Base-by-base conservation (phyloP, 2,888 invertebrate species). In the Leucophora obtusa region DNA sequence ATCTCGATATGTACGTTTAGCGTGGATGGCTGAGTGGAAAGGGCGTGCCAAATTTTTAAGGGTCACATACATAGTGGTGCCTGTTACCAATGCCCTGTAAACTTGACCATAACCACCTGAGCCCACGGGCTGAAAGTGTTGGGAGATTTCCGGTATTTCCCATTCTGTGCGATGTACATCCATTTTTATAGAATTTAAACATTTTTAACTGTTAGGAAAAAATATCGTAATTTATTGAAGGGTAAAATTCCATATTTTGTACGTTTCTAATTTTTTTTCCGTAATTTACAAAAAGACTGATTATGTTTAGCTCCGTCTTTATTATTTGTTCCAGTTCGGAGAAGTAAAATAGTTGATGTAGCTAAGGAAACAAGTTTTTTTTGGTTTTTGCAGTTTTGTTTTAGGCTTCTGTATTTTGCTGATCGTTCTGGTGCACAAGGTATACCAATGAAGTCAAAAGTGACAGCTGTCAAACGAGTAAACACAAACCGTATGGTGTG, bases 31-130 rank as follows among this genome's bases (percentile, higher is more conserved):
- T 21, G 98, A 97, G 90, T 99, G 98, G 91, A 99, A 99, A 15
- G 84, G 84, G 11, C 84, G 83, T 92, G 97, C 96, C 88, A 99
- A 92, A 91, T 99, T 99, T 91, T 99, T 99, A 83, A 99, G 99
- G 50, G 99, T 99, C 79, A 99, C 98, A 72, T 88, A 87, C 79
- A 87, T 87, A 65, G 71, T 85, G 14, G 85, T 85, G 28, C 86
- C 86, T 21, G 83, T 77, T 8, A 88, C 86, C 3, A 88, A 58
- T 1, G 88, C 87, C 73, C 88, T 88, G 79, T 89, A 88, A 15
- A 98, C 98, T 94, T 98, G 98, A 84, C 98, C 98, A 91, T 98
- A 99, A 86, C 98, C 98, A 84, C 98, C 98, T 82, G 97, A 97
- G 82, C 98, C 98, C 80, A 99, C 97, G 82, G 98, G 96, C 88